These are phyloP conservation scores for Watsonalla binaria DNA, from an alignment of 2,888 invertebrate species.

Conservation along the genomic window DNA sequence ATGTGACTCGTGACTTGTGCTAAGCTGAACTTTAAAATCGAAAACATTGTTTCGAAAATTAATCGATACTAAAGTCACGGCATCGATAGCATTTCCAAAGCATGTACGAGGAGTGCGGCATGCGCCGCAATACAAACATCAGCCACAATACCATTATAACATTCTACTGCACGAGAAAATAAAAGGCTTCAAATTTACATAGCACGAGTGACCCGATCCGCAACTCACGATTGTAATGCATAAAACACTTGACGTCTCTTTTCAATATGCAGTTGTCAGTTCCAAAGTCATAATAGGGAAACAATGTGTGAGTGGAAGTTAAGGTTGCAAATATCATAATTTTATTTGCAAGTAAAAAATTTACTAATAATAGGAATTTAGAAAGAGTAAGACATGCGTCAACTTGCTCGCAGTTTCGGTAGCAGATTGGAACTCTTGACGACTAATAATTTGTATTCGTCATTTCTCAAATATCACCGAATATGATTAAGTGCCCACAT, in stretches of 20 bases:
- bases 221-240: conserved; percentile 32
- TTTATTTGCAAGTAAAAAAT: too few relatives aligned
- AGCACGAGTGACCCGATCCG: conserved; percentile 48
- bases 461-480: too few relatives aligned
- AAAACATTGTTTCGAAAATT: conserved; percentile 50
- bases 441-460: too few relatives aligned
- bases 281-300: too few relatives aligned
- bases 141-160: conserved; percentile 53
- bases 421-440: too few relatives aligned
- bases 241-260: conserved; percentile 46
- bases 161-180: conserved; percentile 52
- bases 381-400: conserved; percentile 22
- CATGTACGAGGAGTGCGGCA: conserved; percentile 45
- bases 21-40: conserved; percentile 45
- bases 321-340: too few relatives aligned
- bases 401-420: too few relatives aligned
- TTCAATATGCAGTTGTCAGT: conserved; percentile 27
- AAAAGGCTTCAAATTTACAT: conserved; percentile 64
- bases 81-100: conserved; percentile 38
- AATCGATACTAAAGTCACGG: conserved; percentile 39
- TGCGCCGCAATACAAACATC: conserved; percentile 46
- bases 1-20: conserved; percentile 37
- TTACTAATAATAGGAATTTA: too few relatives aligned
- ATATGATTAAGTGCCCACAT: too few relatives aligned
- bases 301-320: too few relatives aligned